Evolutionary conservation across 1,140 invertebrate genomes (phyloP).

Genomic region (Drosophila lacteicornis): DNA sequence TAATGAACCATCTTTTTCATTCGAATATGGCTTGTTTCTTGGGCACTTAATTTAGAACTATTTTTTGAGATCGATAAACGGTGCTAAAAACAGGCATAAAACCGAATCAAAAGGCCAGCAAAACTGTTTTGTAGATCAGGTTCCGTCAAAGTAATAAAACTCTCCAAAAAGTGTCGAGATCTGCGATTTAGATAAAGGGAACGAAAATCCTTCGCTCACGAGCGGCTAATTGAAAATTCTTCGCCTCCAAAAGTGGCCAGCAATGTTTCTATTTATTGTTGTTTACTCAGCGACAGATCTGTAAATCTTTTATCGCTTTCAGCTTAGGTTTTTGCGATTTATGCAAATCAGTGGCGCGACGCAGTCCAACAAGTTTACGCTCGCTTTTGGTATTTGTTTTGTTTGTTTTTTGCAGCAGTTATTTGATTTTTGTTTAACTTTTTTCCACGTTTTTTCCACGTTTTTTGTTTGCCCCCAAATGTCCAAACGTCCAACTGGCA

Average conservation of each 20-base stretch:
- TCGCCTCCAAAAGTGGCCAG: slow-evolving; percentile 1
- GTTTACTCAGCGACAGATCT: slow-evolving; percentile 30
- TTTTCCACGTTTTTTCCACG: neutral
- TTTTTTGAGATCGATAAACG: slow-evolving; percentile 29
- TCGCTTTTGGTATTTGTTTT: slow-evolving; percentile 23
- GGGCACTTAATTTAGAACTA: slow-evolving; percentile 7
- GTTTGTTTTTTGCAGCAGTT: slow-evolving; percentile 26
- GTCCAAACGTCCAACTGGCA: slow-evolving; percentile 16
- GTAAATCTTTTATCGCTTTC: slow-evolving; percentile 30
- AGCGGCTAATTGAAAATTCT: slow-evolving; percentile 55
- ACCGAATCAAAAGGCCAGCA: neutral
- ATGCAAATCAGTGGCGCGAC: slow-evolving; percentile 36
- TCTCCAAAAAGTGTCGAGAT: neutral
- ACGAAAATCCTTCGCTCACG: neutral
- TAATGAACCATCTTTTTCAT: slow-evolving; percentile 10
- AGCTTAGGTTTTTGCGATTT: slow-evolving; percentile 20
- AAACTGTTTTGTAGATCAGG: slow-evolving; percentile 30
- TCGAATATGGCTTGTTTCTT: slow-evolving; percentile 2
- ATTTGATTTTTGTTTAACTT: slow-evolving; percentile 44
- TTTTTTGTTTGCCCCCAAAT: slow-evolving; percentile 46
- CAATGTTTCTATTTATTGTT: slow-evolving; percentile 48
- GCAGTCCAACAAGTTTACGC: slow-evolving; percentile 48
- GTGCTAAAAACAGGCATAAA: slow-evolving; percentile 11
- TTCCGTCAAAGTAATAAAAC: slow-evolving; percentile 26
- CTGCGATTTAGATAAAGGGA: slow-evolving; percentile 27